phyloP scores from a whole-genome alignment of 2,113 vertebrate species.

The Ardeotis arabs region DNA sequence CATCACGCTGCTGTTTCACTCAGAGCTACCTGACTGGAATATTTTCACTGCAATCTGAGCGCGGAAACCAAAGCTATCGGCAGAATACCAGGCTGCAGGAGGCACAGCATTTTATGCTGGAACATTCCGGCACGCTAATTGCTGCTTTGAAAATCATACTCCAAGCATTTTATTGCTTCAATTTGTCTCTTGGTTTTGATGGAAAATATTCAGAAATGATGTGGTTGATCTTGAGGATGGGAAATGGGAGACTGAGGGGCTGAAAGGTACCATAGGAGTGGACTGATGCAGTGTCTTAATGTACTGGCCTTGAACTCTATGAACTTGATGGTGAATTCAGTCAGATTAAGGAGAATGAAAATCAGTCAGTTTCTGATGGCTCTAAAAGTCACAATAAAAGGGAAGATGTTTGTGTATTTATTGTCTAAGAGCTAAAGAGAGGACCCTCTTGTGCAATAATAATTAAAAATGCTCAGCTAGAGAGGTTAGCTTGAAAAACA shows the following conservation, averaged over 20 bases:
- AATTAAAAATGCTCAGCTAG: slow-evolving; percentile 29
- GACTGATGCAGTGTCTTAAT: slow-evolving; percentile 50
- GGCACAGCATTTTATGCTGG: neutral
- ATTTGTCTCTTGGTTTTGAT: neutral
- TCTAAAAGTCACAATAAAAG: slow-evolving; percentile 51
- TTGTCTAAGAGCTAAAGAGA: neutral
- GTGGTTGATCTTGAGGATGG: neutral
- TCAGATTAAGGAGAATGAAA: slow-evolving; percentile 23
- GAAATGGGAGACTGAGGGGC: neutral
- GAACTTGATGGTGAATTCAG: slow-evolving; percentile 40
- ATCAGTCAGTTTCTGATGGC: slow-evolving; percentile 50
- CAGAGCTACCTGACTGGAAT: slow-evolving; percentile 44
- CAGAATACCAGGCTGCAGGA: neutral
- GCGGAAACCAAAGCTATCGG: neutral
- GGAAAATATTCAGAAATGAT: neutral
- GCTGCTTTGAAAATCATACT: slow-evolving; percentile 20
- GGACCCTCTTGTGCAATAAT: slow-evolving; percentile 9
- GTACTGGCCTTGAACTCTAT: slow-evolving; percentile 33
- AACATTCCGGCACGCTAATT: neutral
- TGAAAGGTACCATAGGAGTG: neutral
- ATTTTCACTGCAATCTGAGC: neutral
- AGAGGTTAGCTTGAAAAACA: slow-evolving; percentile 34
- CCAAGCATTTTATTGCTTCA: slow-evolving; percentile 5
- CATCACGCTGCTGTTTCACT: slow-evolving; percentile 56
- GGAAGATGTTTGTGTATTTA: slow-evolving; percentile 26